These are phyloP conservation scores for Caretta caretta DNA, from an alignment of 2,113 vertebrate species.

Conservation along the genomic window DNA sequence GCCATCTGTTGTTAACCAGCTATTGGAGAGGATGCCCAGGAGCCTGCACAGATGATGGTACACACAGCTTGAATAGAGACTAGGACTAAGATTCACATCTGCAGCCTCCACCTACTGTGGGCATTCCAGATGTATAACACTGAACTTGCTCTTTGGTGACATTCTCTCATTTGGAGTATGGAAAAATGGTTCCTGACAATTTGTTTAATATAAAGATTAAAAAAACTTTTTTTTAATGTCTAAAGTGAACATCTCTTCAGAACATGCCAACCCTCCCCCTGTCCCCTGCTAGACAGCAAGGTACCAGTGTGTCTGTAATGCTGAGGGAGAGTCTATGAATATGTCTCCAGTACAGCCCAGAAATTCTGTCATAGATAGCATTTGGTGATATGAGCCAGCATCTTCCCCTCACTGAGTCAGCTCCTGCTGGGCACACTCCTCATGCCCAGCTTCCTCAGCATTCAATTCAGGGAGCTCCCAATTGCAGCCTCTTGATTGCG, in stretches of 20 bases:
- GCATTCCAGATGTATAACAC: not conserved
- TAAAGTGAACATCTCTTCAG: too few relatives aligned
- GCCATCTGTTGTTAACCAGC: not conserved
- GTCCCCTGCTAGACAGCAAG: not conserved
- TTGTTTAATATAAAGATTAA: too few relatives aligned
- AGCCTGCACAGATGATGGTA: not conserved
- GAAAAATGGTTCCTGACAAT: not conserved
- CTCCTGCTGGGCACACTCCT: not conserved
- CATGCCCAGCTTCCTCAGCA: fast-evolving
- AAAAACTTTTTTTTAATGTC: too few relatives aligned
- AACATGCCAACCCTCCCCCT: not conserved
- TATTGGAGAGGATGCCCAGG: not conserved
- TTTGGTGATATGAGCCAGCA: not conserved
- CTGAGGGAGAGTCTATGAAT: not conserved
- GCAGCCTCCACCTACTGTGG: not conserved
- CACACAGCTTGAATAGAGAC: not conserved
- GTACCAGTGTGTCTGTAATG: not conserved
- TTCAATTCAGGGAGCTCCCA: not conserved
- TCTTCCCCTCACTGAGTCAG: not conserved
- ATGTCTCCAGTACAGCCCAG: not conserved
- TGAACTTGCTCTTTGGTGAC: not conserved
- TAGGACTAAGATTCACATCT: not conserved
- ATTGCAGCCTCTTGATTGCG: not conserved
- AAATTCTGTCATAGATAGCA: not conserved
- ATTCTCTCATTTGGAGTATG: too few relatives aligned